Percentiles rank a stretch among this genome's conserved stretches.
Evolutionary conservation across 2,113 vertebrate genomes (phyloP).

Genomic region (Dinomys branickii): DNA sequence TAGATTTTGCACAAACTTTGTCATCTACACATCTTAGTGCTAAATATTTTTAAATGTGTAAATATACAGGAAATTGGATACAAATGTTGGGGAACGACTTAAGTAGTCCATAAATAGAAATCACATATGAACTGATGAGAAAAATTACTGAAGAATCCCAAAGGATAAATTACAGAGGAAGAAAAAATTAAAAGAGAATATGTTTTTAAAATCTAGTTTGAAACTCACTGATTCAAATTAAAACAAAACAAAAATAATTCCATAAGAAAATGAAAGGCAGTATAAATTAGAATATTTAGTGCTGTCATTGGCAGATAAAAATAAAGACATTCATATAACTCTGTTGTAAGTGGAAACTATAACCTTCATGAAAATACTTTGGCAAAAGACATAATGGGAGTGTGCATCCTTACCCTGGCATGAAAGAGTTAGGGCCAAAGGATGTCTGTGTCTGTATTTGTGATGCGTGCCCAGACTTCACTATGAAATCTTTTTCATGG

Average conservation of each 20-base stretch:
- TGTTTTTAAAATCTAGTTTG: conserved; percentile 12
- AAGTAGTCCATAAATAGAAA: background rate
- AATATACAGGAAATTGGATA: background rate
- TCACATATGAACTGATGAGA: background rate
- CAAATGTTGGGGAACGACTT: background rate
- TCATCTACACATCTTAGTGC: background rate
- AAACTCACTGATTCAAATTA: conserved; percentile 39
- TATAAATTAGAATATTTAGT: conserved; percentile 37
- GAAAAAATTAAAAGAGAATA: conserved; percentile 21
- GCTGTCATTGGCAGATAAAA: background rate
- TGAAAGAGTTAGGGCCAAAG: background rate
- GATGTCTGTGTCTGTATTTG: too few species aligned
- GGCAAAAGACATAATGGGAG: too few species aligned
- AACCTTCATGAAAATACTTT: conserved; percentile 18
- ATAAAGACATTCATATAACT: background rate
- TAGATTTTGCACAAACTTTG: background rate
- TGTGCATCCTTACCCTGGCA: fast-evolving
- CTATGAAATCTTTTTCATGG: background rate
- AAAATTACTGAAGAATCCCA: background rate
- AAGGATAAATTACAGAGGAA: background rate
- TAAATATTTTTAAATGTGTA: background rate
- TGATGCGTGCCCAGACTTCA: background rate
- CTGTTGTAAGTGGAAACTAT: background rate
- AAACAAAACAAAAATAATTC: conserved; percentile 27
- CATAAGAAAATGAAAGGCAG: background rate